phyloP scores from a whole-genome alignment of 2,113 vertebrate species.

The Ahaetulla prasina region DNA sequence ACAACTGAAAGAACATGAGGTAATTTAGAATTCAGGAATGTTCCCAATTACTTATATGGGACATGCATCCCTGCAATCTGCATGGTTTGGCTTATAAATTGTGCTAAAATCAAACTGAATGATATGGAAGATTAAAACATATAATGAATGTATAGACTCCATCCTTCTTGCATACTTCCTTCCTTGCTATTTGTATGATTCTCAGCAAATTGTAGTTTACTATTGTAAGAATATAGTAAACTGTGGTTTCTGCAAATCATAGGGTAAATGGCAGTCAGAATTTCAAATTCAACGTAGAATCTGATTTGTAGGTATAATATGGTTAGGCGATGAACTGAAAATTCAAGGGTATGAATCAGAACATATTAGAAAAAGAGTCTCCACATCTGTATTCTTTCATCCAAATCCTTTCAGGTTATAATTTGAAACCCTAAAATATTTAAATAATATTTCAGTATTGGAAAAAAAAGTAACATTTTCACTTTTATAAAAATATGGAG shows the following conservation, averaged over 20 bases:
- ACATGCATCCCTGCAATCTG: not conserved
- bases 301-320: not conserved
- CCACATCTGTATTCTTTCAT: not conserved
- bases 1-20: constrained; percentile 75
- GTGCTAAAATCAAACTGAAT: not conserved
- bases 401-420: not conserved
- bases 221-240: not conserved
- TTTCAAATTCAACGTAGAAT: not conserved
- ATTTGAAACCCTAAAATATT: not conserved
- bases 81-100: not conserved
- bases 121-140: not conserved
- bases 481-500: not conserved
- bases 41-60: not conserved
- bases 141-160: not conserved
- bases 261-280: not conserved
- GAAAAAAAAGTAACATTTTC: not conserved
- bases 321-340: not conserved
- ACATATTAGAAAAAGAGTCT: not conserved
- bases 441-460: not conserved
- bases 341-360: not conserved
- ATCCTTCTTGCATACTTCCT: not conserved
- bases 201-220: not conserved
- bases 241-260: not conserved
- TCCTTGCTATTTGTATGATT: not conserved
- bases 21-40: constrained; percentile 38